Percentiles rank a stretch among this genome's conserved stretches.
phyloP scores from a whole-genome alignment of 2,888 invertebrate genomes.

The Phyllotreta cruciferae region DNA sequence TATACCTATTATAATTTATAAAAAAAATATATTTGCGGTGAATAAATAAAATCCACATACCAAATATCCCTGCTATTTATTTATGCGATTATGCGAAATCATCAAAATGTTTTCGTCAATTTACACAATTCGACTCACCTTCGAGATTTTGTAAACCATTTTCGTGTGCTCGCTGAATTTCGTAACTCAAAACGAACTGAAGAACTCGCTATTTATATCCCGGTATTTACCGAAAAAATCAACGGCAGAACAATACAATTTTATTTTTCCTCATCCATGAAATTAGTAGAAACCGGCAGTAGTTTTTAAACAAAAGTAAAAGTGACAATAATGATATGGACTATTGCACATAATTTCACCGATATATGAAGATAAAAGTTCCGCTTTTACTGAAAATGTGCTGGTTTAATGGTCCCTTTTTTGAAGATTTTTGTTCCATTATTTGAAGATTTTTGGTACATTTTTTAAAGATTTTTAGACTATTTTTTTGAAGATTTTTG shows the following conservation, averaged over 20 bases:
- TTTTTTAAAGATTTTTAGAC: too few species aligned
- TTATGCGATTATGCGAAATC: too few species aligned
- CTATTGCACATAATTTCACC: too few species aligned
- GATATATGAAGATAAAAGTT: too few species aligned
- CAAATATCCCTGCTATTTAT: too few species aligned
- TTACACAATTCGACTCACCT: not conserved
- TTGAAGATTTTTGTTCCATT: too few species aligned
- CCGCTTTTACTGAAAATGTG: too few species aligned
- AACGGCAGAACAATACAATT: not conserved
- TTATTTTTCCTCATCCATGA: constrained; percentile 1
- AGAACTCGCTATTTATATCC: not conserved
- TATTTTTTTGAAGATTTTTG: too few species aligned
- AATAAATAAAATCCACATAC: not conserved
- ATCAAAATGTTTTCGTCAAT: not conserved
- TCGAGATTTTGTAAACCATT: constrained; percentile 1
- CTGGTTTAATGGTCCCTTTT: too few species aligned
- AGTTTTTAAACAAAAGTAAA: constrained; percentile 1
- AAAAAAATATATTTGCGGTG: not conserved
- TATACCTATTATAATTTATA: not conserved
- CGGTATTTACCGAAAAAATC: not conserved
- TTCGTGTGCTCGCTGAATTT: not conserved
- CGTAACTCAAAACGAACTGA: not conserved
- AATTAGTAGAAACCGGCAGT: not conserved
- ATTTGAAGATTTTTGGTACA: too few species aligned
- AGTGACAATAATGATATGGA: not conserved